Evolutionary conservation across 1,140 invertebrate genomes (phyloP).

Genomic region (Drosophila saltans): DNA sequence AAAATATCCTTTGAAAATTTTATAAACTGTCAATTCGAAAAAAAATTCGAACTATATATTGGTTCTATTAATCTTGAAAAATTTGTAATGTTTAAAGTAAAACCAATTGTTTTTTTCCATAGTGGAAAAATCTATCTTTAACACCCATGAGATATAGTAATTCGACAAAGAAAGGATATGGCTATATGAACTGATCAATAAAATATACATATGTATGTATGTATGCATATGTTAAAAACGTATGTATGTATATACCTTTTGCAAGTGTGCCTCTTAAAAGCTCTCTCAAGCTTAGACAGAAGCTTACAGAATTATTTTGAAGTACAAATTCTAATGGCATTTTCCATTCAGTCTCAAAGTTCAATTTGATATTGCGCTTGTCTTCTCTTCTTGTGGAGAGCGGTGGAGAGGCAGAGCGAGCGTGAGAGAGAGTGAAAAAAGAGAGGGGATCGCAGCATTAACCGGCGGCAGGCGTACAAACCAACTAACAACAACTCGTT

Average conservation of each 20-base stretch:
- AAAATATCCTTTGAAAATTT: no score
- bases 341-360: constrained; percentile 77
- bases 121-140: no score
- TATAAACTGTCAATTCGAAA: no score
- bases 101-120: no score
- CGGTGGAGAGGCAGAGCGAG: neutral
- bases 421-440: constrained; percentile 12
- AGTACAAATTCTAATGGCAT: constrained; percentile 59
- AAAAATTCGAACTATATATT: no score
- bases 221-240: neutral
- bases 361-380: constrained; percentile 58
- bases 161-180: neutral
- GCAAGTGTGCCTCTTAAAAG: neutral
- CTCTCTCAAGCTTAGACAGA: constrained; percentile 12
- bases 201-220: neutral
- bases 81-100: no score
- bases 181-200: no score
- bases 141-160: neutral
- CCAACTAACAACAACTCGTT: constrained; percentile 36
- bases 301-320: constrained; percentile 2
- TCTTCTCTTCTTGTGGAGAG: constrained; percentile 5
- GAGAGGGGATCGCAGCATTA: constrained; percentile 33
- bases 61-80: no score
- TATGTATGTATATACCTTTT: neutral
- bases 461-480: constrained; percentile 2